Evolutionary conservation across 37 sponge, comb jelly and placozoan genomes (phyloP), one percentile per base, ranked within the genome.

Genomic region (Cladorhizidae sp.): DNA sequence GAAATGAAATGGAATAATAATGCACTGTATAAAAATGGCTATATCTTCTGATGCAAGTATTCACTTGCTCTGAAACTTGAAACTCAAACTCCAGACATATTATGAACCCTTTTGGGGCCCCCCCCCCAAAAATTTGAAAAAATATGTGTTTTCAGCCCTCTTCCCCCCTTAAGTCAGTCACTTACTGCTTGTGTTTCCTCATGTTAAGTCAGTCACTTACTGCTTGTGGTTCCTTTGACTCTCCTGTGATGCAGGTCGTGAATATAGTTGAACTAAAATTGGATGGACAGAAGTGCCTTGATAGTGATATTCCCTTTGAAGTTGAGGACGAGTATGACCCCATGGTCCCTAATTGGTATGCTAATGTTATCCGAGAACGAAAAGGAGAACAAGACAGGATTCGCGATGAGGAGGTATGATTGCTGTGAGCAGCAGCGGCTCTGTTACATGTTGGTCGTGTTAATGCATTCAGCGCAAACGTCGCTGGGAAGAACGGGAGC

Each of bases 261-360:
- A 41, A 5, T 71, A 45, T 71, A 40, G 36, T 51, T 65, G 12
- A 65, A 14, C 50, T 65, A 64, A 49, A 36, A 42, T 12, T 51
- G 31, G 28, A 52, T 11, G 70, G 70, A 61, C 29, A 21, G 56
- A 86, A 85, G 36, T 57, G 80, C 28, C 26, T 76, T 58, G 88
- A 87, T 45, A 80, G 84, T 80, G 88, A 92, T 32, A 28, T 92
- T 6, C 80, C 88, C 0, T 62, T 84, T 39, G 84, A 74, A 42
- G 51, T 92, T 20, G 77, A 80, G 31, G 87, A 96, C 58, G 94
- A 96, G 76, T 98, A 98, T 72, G 90, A 98, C 61, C 99, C 99
- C n/a, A 40, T 92, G 50, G 54, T 84, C 20, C 99, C 99, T 3
- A 98, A 98, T 56, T 91, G 92, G 62, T 98, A 94, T 77, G 97